Conservation (phyloP, 2,797 vertebrate species). For the Sebastiscus tertius region DNA sequence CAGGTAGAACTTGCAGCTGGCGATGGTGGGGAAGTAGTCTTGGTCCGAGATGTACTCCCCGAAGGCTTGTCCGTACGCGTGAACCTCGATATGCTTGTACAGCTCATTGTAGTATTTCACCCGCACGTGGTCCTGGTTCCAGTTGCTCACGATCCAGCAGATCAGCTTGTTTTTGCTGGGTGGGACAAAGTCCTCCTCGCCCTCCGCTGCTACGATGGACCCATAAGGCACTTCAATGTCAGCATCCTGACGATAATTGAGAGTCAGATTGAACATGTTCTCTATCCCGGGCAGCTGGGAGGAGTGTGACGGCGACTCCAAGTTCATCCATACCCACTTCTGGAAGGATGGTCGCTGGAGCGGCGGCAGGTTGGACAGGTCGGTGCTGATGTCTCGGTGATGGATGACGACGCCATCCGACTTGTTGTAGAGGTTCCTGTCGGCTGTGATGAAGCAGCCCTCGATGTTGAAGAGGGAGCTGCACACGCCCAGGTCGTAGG, state of each 20-base stretch:
- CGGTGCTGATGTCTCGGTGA: slow-evolving; percentile 93
- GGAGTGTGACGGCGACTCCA: slow-evolving; percentile 96
- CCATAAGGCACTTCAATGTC: slow-evolving; percentile 98
- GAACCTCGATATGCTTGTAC: slow-evolving; percentile 95
- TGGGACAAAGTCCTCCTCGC: slow-evolving; percentile 90
- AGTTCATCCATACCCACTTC: slow-evolving; percentile 99
- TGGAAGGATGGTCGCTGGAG: slow-evolving; percentile 92
- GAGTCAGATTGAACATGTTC: slow-evolving; percentile 94
- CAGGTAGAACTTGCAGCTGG: slow-evolving; percentile 97
- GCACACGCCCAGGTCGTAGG: slow-evolving; percentile 92
- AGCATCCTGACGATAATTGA: slow-evolving; percentile 96
- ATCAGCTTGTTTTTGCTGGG: slow-evolving; percentile 94
- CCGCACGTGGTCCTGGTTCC: slow-evolving; percentile 94
- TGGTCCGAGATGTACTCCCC: slow-evolving; percentile 93
- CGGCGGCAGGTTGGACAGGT: slow-evolving; percentile 94
- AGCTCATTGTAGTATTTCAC: slow-evolving; percentile 98
- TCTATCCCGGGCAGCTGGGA: slow-evolving; percentile 93
- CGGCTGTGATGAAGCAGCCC: slow-evolving; percentile 93
- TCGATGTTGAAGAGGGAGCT: slow-evolving; percentile 93
- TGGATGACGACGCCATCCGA: slow-evolving; percentile 95
- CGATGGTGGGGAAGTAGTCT: slow-evolving; percentile 94
- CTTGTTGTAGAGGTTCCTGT: slow-evolving; percentile 93
- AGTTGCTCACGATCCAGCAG: slow-evolving; percentile 99
- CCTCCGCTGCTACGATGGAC: slow-evolving; percentile 88
- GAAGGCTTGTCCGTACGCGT: slow-evolving; percentile 95